These are phyloP conservation scores for Pseudorectes ferrugineus DNA, from an alignment of 2,113 vertebrate genomes.

Conservation along the genomic window DNA sequence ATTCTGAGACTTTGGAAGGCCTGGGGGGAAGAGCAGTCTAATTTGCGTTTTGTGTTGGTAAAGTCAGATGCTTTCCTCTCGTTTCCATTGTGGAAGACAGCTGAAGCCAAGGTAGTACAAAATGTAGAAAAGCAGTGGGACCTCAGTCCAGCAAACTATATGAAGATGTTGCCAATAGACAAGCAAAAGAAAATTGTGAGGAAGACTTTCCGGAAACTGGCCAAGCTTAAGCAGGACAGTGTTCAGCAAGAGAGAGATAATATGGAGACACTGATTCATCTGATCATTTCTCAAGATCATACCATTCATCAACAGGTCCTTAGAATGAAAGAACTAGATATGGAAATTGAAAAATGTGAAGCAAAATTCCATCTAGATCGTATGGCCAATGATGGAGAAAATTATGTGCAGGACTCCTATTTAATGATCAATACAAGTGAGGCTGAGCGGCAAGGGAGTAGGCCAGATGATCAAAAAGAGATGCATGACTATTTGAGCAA, in stretches of 20 bases:
- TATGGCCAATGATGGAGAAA: slow-evolving; percentile 68
- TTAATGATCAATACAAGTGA: slow-evolving; percentile 47
- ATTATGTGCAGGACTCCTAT: slow-evolving; percentile 72
- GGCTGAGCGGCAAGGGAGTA: slow-evolving; percentile 26
- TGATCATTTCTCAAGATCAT: slow-evolving; percentile 92
- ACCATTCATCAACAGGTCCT: slow-evolving; percentile 90
- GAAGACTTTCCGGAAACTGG: slow-evolving; percentile 91
- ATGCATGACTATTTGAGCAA: slow-evolving; percentile 71
- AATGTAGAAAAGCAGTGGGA: slow-evolving; percentile 79
- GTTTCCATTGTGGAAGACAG: slow-evolving; percentile 74
- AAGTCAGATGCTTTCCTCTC: slow-evolving; percentile 86
- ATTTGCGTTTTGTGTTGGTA: slow-evolving; percentile 86
- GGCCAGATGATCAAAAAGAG: slow-evolving; percentile 55
- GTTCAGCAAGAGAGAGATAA: slow-evolving; percentile 75
- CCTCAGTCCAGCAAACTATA: slow-evolving; percentile 75
- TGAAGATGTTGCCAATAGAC: slow-evolving; percentile 82
- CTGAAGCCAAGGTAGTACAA: slow-evolving; percentile 75
- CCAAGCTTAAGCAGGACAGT: slow-evolving; percentile 84
- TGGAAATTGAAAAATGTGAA: slow-evolving; percentile 83
- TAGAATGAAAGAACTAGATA: slow-evolving; percentile 85
- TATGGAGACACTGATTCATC: slow-evolving; percentile 84
- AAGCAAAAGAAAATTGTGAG: slow-evolving; percentile 91
- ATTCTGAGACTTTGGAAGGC: slow-evolving; percentile 92
- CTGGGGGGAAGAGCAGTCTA: slow-evolving; percentile 89
- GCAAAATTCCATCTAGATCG: slow-evolving; percentile 67